Percentiles rank a stretch among this genome's conserved stretches.
Conservation (phyloP, 2,113 vertebrate species). For the Perca schrenkii region DNA sequence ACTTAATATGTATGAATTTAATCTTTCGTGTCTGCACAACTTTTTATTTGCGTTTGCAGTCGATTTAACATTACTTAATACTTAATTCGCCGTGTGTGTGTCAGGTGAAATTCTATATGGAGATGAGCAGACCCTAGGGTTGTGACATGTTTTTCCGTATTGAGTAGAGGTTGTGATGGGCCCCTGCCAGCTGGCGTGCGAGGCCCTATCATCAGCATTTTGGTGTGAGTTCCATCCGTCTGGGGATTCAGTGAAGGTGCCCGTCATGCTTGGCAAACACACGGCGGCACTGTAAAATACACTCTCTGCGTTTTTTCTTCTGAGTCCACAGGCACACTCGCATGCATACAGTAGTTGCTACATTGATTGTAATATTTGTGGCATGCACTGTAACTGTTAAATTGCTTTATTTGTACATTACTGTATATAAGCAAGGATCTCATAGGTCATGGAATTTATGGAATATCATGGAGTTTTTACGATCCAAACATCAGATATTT, state of each 20-base stretch:
- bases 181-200: constrained; percentile 36
- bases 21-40: constrained; percentile 25
- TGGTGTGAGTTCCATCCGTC: constrained; percentile 35
- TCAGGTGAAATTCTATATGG: constrained; percentile 6
- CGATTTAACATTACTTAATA: not conserved
- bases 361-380: not conserved
- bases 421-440: not conserved
- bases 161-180: not conserved
- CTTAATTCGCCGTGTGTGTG: not conserved
- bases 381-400: not conserved
- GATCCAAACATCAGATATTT: not conserved
- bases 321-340: not conserved
- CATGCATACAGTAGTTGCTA: not conserved
- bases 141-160: not conserved
- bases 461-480: not conserved
- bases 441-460: not conserved
- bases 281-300: not conserved
- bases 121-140: constrained; percentile 5
- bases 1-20: not conserved
- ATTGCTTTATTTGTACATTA: not conserved
- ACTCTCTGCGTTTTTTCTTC: not conserved
- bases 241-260: constrained; percentile 32
- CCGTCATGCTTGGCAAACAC: constrained; percentile 30
- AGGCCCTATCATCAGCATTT: constrained; percentile 33
- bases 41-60: constrained; percentile 1